These are phyloP conservation scores for Apeira syringaria DNA, from an alignment of 2,888 invertebrate species.

Conservation along the genomic window DNA sequence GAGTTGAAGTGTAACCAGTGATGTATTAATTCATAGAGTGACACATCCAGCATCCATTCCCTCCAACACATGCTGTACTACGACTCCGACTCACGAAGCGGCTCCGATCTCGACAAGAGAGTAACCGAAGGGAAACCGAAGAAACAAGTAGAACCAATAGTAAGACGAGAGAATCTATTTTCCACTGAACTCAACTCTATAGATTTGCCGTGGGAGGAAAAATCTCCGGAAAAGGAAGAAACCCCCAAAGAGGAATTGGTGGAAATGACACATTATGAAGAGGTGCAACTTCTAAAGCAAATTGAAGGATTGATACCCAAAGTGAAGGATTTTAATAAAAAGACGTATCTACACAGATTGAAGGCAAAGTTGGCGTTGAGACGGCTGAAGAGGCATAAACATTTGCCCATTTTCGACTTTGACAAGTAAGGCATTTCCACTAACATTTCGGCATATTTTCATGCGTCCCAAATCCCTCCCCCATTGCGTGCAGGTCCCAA, in stretches of 20 bases:
- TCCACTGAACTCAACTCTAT: constrained; percentile 58
- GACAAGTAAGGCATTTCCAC: constrained; percentile 75
- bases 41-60: constrained; percentile 66
- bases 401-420: constrained; percentile 69
- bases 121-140: constrained; percentile 38
- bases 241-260: constrained; percentile 45
- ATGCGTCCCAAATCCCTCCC: too few species aligned
- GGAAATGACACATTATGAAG: constrained; percentile 67
- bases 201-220: constrained; percentile 62
- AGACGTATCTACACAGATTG: constrained; percentile 51
- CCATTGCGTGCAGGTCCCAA: too few species aligned
- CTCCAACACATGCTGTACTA: constrained; percentile 49
- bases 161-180: constrained; percentile 56
- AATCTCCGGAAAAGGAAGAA: constrained; percentile 23
- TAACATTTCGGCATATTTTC: too few species aligned
- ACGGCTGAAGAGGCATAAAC: constrained; percentile 68
- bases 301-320: constrained; percentile 62
- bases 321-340: constrained; percentile 54
- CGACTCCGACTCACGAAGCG: constrained; percentile 65
- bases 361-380: constrained; percentile 64
- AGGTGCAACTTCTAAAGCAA: constrained; percentile 70
- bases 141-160: constrained; percentile 35
- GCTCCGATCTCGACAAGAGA: constrained; percentile 42
- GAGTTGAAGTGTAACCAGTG: too few species aligned
- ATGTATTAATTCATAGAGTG: constrained; percentile 62